Evolutionary conservation across 2,888 invertebrate genomes (phyloP), one percentile per base, ranked within the genome.

Genomic region (Clostera curtula): DNA sequence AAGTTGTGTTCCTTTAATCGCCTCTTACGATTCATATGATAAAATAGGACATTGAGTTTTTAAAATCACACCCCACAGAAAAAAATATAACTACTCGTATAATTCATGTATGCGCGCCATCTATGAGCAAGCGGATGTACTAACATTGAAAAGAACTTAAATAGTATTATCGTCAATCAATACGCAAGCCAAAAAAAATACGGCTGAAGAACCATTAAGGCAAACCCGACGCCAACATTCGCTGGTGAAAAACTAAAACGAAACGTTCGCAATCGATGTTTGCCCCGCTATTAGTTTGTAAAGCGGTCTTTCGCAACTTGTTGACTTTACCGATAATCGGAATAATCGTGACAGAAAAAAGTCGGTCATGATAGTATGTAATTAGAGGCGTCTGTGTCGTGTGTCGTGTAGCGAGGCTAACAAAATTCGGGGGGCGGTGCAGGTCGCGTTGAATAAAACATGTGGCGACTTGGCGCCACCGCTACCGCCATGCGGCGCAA

Each of bases 361-460:
- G 63, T 69, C 64, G 71, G 72, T 67, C 73, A 71, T 61, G 68
- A 65, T 64, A 60, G 62, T 66, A 67, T 68, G 70, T 73, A 71
- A 74, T 74, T 73, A 75, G 71, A 74, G 65, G 60, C 63, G 65
- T 57, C 59, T 56, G 56, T 37, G 46, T 45, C 39, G 43, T 38
- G 54, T 44, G 49, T 25, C 49, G 49, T 55, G 52, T 49, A 48
- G 54, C 60, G 57, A 62, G 59, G 64, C 66, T 67, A 69, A 75
- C 75, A 60, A 62, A 73, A 76, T 70, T 73, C 63, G 70, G 65
- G 69, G 66, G 74, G 71, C 68, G 72, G 73, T 65, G 59, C 68
- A 61, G 76, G 76, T 74, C 72, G 72, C 56, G 56, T 65, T 79
- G 76, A 75, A 80, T 80, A 76, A 79, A 64, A 76, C 76, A 80